These are phyloP conservation scores for Brachionus koreanus DNA, from an alignment of 1,140 invertebrate species.

Conservation along the genomic window DNA sequence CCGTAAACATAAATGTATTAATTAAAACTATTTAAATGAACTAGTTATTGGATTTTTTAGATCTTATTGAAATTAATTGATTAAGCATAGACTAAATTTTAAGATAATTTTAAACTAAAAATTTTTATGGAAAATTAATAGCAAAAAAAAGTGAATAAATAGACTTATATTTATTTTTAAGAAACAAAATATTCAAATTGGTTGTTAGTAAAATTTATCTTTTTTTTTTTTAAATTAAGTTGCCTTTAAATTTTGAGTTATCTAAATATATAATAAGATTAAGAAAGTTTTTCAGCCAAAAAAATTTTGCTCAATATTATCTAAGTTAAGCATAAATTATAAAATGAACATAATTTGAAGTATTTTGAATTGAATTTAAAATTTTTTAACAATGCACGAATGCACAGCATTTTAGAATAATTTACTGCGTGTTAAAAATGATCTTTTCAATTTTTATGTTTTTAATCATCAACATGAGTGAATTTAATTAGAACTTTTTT, in stretches of 20 bases:
- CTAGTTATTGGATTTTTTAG: not conserved
- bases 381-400: not conserved
- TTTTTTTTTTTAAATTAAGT: too few species aligned
- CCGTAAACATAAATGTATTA: not conserved
- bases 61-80: not conserved
- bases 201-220: too few species aligned
- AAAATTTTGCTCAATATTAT: not conserved
- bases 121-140: too few species aligned
- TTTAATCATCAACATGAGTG: not conserved
- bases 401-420: not conserved
- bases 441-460: not conserved
- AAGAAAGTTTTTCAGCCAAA: not conserved
- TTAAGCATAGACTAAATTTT: too few species aligned
- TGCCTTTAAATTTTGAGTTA: too few species aligned
- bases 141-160: too few species aligned
- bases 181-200: too few species aligned
- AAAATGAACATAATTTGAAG: not conserved
- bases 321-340: not conserved
- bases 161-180: too few species aligned
- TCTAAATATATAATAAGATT: not conserved
- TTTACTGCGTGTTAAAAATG: conserved; percentile 38
- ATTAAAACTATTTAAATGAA: not conserved
- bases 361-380: not conserved
- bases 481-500: not conserved
- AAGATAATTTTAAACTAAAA: too few species aligned